phyloP scores from a whole-genome alignment of 2,888 invertebrate species.

The Mesodorylaimus sp. region DNA sequence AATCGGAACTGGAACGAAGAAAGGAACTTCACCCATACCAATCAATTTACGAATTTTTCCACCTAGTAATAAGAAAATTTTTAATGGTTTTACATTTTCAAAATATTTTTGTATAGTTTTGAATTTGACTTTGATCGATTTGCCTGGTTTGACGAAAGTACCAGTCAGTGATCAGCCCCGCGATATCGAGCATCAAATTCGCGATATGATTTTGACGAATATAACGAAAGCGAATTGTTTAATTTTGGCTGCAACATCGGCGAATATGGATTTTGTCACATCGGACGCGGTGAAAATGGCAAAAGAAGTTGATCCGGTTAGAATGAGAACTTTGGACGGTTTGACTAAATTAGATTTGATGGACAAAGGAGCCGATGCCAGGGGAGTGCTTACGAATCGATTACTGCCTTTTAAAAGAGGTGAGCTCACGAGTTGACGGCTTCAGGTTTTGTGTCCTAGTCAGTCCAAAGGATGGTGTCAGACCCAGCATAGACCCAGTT shows the following conservation, averaged over 20 bases:
- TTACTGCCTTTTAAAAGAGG: conserved; percentile 54
- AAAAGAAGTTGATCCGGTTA: conserved; percentile 88
- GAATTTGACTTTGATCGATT: conserved; percentile 39
- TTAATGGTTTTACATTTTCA: no score
- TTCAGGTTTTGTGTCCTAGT: no score
- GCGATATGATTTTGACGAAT: conserved; percentile 78
- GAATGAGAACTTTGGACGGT: conserved; percentile 91
- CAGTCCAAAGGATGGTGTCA: no score
- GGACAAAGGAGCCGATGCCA: conserved; percentile 98
- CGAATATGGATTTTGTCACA: conserved; percentile 92
- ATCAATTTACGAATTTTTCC: conserved; percentile 96
- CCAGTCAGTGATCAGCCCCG: conserved; percentile 88
- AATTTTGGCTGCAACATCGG: conserved; percentile 87
- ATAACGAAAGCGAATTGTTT: conserved; percentile 81
- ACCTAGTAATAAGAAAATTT: conserved; percentile 60
- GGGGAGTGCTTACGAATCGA: conserved; percentile 91
- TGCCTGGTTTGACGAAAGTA: conserved; percentile 68
- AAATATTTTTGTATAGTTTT: conserved; percentile 33
- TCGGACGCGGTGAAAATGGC: conserved; percentile 95
- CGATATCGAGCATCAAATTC: conserved; percentile 86
- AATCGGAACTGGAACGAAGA: conserved; percentile 95
- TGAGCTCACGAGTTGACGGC: no score
- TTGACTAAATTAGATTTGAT: conserved; percentile 97
- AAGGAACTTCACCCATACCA: conserved; percentile 93
- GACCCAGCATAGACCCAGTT: no score